Conservation (phyloP, 2,797 vertebrate species). For the Acridotheres tristis region DNA sequence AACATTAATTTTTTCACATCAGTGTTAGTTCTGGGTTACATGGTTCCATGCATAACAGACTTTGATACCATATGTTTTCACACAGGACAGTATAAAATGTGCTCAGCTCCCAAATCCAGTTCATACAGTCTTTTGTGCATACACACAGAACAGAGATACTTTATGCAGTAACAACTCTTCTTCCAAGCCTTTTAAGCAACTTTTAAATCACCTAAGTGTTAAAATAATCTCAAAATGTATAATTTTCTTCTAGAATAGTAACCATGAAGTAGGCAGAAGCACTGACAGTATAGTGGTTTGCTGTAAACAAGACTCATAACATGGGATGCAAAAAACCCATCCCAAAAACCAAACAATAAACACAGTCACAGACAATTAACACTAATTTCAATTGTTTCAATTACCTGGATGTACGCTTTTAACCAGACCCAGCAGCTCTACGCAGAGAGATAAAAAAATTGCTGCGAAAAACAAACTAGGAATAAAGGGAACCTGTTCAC, state of each 20-base stretch:
- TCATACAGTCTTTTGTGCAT: background rate
- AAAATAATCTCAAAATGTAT: background rate
- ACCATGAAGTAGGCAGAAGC: slow-evolving; percentile 18
- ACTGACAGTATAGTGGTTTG: slow-evolving; percentile 26
- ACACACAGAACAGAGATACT: background rate
- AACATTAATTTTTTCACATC: background rate
- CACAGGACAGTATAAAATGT: background rate
- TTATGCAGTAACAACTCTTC: background rate
- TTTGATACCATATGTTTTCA: background rate
- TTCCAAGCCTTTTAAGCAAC: slow-evolving; percentile 32
- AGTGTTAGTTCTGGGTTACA: background rate
- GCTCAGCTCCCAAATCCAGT: background rate
- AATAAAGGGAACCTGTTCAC: slow-evolving; percentile 69
- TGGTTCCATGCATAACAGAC: background rate
- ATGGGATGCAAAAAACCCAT: background rate
- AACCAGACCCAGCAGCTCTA: slow-evolving; percentile 74
- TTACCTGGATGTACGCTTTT: slow-evolving; percentile 77
- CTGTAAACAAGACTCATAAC: slow-evolving; percentile 8
- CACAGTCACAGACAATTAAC: slow-evolving; percentile 67
- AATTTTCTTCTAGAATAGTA: slow-evolving; percentile 19
- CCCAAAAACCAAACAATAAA: background rate
- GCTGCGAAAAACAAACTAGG: slow-evolving; percentile 65
- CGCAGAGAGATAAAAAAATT: slow-evolving; percentile 68
- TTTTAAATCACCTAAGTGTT: slow-evolving; percentile 7
- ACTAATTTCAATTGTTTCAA: slow-evolving; percentile 65